Evolutionary conservation across 1,140 invertebrate species (phyloP).

Genomic region (Drusus annulatus): DNA sequence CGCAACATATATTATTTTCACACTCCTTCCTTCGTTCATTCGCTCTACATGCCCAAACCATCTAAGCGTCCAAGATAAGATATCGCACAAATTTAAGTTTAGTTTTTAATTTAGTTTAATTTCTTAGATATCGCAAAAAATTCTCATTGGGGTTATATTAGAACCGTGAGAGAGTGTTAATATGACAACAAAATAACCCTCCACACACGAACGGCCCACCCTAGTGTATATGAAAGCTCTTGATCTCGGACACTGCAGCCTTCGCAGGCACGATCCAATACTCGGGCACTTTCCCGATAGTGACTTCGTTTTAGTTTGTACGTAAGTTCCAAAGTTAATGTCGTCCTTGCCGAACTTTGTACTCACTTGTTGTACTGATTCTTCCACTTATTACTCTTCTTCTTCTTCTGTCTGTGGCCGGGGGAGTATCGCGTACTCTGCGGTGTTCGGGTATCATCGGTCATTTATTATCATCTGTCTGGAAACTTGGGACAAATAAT

Average conservation of each 20-base stretch:
- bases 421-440: constrained; percentile 9
- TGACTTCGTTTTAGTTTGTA: constrained; percentile 14
- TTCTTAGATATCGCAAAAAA: too few relatives aligned
- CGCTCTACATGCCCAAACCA: too few relatives aligned
- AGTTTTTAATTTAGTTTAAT: too few relatives aligned
- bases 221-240: too few relatives aligned
- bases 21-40: too few relatives aligned
- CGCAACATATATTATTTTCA: too few relatives aligned
- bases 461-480: constrained; percentile 39
- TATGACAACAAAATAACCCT: too few relatives aligned
- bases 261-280: background rate
- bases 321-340: constrained; percentile 13
- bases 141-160: too few relatives aligned
- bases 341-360: constrained; percentile 11
- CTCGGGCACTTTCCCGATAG: constrained; percentile 7
- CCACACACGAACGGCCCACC: too few relatives aligned
- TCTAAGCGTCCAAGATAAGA: too few relatives aligned
- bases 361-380: constrained; percentile 11
- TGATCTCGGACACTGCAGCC: background rate
- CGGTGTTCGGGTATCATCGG: constrained; percentile 10
- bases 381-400: background rate
- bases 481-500: constrained; percentile 24
- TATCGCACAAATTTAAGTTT: too few relatives aligned
- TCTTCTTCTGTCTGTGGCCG: constrained; percentile 12
- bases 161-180: too few relatives aligned